These are phyloP conservation scores for Orthosia gracilis DNA, from an alignment of 2,888 invertebrate species.

Conservation along the genomic window DNA sequence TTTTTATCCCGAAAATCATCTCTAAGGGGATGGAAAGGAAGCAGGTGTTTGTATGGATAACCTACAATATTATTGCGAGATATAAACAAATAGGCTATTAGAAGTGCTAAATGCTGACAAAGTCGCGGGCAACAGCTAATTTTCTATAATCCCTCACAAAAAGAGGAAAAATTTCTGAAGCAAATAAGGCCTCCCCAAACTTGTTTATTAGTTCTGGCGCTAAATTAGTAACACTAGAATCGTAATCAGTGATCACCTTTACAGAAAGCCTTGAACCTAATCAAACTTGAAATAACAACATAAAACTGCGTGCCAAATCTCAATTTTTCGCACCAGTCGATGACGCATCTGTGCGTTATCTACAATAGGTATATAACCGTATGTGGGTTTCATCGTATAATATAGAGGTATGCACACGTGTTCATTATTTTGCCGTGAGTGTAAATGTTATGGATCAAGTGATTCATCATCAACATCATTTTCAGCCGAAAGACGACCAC, in stretches of 20 bases:
- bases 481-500: no score
- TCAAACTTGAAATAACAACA: slow-evolving; percentile 37
- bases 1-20: no score
- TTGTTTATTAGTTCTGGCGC: slow-evolving; percentile 22
- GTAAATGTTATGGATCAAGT: slow-evolving; percentile 3
- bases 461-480: no score
- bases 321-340: slow-evolving; percentile 50
- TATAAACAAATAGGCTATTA: no score
- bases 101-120: no score
- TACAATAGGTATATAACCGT: slow-evolving; percentile 23
- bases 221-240: slow-evolving; percentile 20
- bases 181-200: neutral
- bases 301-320: slow-evolving; percentile 57
- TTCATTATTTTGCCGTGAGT: slow-evolving; percentile 18
- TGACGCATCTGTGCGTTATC: slow-evolving; percentile 39
- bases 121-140: no score
- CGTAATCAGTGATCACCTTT: slow-evolving; percentile 47
- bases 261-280: slow-evolving; percentile 55
- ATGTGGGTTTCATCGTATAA: slow-evolving; percentile 10
- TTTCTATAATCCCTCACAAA: neutral
- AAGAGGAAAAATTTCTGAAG: neutral
- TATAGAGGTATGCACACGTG: slow-evolving; percentile 34
- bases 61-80: no score
- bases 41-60: no score
- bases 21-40: no score